Percentiles rank a stretch among this genome's conserved stretches.
Conservation (phyloP, 2,797 vertebrate species). For the Acomys russatus region DNA sequence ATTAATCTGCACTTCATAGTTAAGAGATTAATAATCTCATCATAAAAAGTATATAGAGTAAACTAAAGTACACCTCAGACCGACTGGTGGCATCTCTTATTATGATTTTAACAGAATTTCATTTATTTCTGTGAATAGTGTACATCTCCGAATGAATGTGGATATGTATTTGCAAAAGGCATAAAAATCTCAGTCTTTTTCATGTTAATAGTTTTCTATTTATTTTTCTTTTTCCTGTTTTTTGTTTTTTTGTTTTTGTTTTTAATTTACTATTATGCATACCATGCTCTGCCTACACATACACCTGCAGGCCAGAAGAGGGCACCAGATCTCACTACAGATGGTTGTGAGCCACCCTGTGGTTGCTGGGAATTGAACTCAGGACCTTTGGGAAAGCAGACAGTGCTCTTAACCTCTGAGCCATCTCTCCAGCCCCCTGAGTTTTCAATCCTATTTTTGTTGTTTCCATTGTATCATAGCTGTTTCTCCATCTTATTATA, state of each 20-base stretch:
- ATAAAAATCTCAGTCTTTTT: neutral
- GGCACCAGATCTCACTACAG: no score
- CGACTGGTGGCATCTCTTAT: neutral
- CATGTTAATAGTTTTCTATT: neutral
- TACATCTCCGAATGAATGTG: neutral
- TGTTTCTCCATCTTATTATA: neutral
- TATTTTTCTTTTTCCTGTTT: no score
- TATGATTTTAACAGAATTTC: neutral
- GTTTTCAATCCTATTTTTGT: neutral
- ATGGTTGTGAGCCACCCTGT: no score
- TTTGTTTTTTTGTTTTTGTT: no score
- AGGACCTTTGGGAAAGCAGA: no score
- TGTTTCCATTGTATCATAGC: neutral
- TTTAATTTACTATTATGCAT: no score
- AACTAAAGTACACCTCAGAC: neutral
- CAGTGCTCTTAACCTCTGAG: no score
- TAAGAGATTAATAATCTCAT: constrained; percentile 29
- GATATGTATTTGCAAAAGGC: neutral
- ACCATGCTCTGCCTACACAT: no score
- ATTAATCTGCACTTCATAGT: constrained; percentile 37
- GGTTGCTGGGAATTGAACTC: no score
- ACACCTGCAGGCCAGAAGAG: no score
- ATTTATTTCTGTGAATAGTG: neutral
- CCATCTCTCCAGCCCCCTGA: no score
- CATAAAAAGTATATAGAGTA: neutral